Evolutionary conservation across 2,113 vertebrate species (phyloP), one percentile per base, ranked within the genome.

Genomic region (Elephantulus edwardii): DNA sequence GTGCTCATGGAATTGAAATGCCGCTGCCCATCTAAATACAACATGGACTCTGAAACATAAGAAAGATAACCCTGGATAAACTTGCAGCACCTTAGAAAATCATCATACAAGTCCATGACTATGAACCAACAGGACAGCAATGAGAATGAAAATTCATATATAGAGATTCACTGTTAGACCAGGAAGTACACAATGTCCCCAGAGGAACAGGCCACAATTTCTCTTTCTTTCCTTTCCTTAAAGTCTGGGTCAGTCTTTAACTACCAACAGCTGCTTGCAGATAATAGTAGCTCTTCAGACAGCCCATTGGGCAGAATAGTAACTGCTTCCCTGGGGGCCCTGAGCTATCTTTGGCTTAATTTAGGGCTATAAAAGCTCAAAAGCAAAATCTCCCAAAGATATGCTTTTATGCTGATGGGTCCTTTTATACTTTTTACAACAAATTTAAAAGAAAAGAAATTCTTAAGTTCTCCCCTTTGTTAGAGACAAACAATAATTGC

Each of bases 21-120:
- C 90, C 99, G 97, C 93, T 98, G 98, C 83, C 99, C 99, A 70
- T 99, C 99, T 97, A 99, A 98, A 96, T 99, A 99, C 89, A 99
- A 94, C 99, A 99, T 99, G 80, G 99, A 99, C 96, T 99, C 99
- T 99, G 97, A 91, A 94, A 97, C 8, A 91, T 80, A 74, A 96
- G 10, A 74, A 74, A 96, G 44, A 88, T 3, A 48, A 20, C 8
- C 33, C 17, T 82, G 89, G 33, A 91, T 66, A 95, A 89, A 88
- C 16, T 2, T 64, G 13, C 4, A 48, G 35, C 12, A 80, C 35
- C 82, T 62, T 33, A 33, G 68, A 79, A 70, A 76, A 81, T 40
- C 30, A 35, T 2, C 38, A 42, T 13, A 60, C 17, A 46, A 79
- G 66, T 28, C 74, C 38, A 22, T 40, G 50, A 56, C 68, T 58